Base-by-base conservation (phyloP, 2,113 vertebrate species). In the Illadopsis cleaveri region DNA sequence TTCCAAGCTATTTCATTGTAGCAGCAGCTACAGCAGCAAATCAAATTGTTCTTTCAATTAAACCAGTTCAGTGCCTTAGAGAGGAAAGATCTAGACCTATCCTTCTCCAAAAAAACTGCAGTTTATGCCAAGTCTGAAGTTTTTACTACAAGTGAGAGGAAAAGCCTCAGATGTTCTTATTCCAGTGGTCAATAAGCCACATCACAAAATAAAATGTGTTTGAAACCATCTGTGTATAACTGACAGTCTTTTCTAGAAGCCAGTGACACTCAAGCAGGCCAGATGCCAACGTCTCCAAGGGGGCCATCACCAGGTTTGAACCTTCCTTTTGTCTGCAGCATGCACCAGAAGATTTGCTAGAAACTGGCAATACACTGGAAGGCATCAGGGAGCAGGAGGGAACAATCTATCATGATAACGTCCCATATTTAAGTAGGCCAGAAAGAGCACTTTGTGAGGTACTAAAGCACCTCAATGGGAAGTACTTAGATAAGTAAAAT, bases 31-130 rank as follows among this genome's bases (percentile, higher is more conserved):
- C 58, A 45, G 97, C 94, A 93, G 97, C 98, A 98, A 97, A 98
- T 97, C 97, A 97, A 97, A 97, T 97, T 97, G 96, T 95, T 97
- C 96, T 97, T 98, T 97, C 98, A 98, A 98, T 98, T 98, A 98
- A 97, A 98, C 92, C 80, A 94, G 94, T 94, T 97, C 86, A 90
- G 93, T 89, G 94, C 94, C 93, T 96, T 65, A 86, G 83, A 96
- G 77, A 91, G 93, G 87, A 96, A 96, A 96, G 94, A 96, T 87
- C 90, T 42, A 72, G 89, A 53, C 91, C 94, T 82, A 50, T 37
- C 42, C 45, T 58, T 82, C 81, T 68, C 53, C 48, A 79, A 86
- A 85, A 83, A 94, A 75, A 57, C 77, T 92, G 73, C 77, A 90
- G 93, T 87, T 95, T 88, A 89, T 82, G 84, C 82, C 90, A 80